Conservation (phyloP, 2,888 invertebrate species). For the Apamea crenata region DNA sequence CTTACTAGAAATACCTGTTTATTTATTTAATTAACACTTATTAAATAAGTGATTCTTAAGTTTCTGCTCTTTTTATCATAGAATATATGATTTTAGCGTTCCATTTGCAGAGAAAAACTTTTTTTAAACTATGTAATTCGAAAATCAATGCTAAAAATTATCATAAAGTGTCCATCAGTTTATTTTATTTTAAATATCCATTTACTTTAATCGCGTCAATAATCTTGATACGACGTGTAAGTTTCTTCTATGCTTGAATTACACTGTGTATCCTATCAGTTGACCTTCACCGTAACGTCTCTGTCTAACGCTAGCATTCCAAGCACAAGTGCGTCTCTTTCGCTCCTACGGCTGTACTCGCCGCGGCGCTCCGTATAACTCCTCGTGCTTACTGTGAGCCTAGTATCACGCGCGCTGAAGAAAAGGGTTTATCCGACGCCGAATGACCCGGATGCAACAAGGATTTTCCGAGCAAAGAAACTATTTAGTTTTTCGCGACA, state of each 20-base stretch:
- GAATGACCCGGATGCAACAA: constrained; percentile 85
- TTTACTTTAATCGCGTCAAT: constrained; percentile 48
- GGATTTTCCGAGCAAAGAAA: constrained; percentile 85
- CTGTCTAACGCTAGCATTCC: constrained; percentile 85
- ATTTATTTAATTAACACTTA: not conserved
- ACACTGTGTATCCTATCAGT: constrained; percentile 84
- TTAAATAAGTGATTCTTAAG: not conserved
- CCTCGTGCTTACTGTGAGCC: constrained; percentile 83
- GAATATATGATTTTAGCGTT: not conserved
- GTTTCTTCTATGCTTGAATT: constrained; percentile 71
- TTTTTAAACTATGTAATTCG: not conserved
- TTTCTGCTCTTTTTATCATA: not conserved
- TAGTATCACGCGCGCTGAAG: constrained; percentile 91
- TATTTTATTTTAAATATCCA: constrained; percentile 38
- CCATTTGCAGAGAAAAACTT: not conserved
- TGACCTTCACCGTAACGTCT: constrained; percentile 87
- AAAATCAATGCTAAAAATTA: not conserved
- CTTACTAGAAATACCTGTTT: constrained; percentile 2
- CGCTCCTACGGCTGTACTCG: constrained; percentile 74
- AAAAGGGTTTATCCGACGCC: constrained; percentile 91
- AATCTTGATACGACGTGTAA: constrained; percentile 54
- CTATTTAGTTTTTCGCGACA: constrained; percentile 80
- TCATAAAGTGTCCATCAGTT: constrained; percentile 9
- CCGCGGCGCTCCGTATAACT: constrained; percentile 77
- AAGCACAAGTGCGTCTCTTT: constrained; percentile 80